phyloP scores from a whole-genome alignment of 2,888 invertebrate genomes.

The Zhengitettix transpicula region DNA sequence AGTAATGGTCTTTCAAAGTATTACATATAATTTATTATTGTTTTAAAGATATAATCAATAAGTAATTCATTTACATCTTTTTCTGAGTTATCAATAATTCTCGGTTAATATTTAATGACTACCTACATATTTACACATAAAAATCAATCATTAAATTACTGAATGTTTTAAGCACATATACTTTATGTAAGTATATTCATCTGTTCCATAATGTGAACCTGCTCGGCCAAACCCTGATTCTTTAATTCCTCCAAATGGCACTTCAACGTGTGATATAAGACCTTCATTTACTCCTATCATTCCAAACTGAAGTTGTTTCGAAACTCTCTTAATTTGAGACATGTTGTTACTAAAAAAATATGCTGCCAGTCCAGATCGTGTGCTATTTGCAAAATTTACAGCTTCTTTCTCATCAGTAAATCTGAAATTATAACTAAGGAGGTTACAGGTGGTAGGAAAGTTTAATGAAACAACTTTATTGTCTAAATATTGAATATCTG shows the following conservation, averaged over 20 bases:
- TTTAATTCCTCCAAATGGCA: slow-evolving; percentile 93
- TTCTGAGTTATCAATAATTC: too few relatives aligned
- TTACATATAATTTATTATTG: too few relatives aligned
- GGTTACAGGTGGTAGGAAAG: too few relatives aligned
- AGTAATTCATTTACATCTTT: too few relatives aligned
- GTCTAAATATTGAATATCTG: too few relatives aligned
- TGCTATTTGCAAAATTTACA: slow-evolving; percentile 64
- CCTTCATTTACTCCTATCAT: slow-evolving; percentile 97
- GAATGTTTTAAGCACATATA: slow-evolving; percentile 64
- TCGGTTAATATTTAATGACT: too few relatives aligned
- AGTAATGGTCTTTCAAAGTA: too few relatives aligned
- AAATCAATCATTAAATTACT: too few relatives aligned
- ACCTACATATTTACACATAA: too few relatives aligned
- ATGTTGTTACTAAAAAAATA: slow-evolving; percentile 87
- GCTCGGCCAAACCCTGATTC: slow-evolving; percentile 93
- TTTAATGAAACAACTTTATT: too few relatives aligned
- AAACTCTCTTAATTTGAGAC: slow-evolving; percentile 80
- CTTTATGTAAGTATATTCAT: slow-evolving; percentile 83
- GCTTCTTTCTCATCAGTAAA: slow-evolving; percentile 83
- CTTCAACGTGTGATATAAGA: slow-evolving; percentile 75
- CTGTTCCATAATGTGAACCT: slow-evolving; percentile 80
- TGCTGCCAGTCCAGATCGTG: slow-evolving; percentile 73
- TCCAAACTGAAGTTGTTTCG: slow-evolving; percentile 73
- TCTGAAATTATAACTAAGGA: slow-evolving; percentile 19
- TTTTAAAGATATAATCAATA: too few relatives aligned